Percentiles rank a stretch among this genome's conserved stretches.
Evolutionary conservation across 2,113 vertebrate species (phyloP).

Genomic region (Pomatostomus ruficeps): DNA sequence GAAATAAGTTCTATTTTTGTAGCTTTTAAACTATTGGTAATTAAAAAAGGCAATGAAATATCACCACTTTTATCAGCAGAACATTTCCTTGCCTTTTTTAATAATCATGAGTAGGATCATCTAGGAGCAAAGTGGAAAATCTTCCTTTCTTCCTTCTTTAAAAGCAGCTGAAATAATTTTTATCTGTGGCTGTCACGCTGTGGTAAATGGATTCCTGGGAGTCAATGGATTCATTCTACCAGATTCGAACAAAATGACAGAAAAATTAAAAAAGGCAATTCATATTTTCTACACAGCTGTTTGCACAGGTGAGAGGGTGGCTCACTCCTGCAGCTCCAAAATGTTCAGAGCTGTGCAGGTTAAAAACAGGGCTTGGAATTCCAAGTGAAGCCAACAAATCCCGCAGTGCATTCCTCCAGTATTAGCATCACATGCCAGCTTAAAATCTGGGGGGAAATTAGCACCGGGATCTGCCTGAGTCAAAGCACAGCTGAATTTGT

Average conservation of each 20-base stretch:
- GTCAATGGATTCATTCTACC: neutral
- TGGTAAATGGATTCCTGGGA: constrained; percentile 3
- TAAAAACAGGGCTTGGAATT: neutral
- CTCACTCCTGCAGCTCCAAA: neutral
- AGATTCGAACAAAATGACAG: neutral
- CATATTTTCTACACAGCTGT: neutral
- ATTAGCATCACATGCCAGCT: neutral
- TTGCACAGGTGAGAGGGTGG: neutral
- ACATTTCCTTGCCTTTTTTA: neutral
- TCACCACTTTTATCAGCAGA: constrained; percentile 7
- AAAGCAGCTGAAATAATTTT: constrained; percentile 15
- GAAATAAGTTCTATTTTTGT: neutral
- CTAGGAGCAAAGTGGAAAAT: neutral
- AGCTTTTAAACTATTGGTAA: neutral
- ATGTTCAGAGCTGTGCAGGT: neutral
- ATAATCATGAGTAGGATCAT: neutral
- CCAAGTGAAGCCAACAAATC: neutral
- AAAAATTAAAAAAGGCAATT: neutral
- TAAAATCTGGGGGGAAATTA: neutral
- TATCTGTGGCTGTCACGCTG: neutral
- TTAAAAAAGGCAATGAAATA: constrained; percentile 19
- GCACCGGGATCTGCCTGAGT: neutral
- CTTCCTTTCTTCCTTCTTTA: neutral
- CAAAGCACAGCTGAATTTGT: neutral
- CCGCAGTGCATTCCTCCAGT: neutral